These are phyloP conservation scores for Prionailurus bengalensis DNA, from an alignment of 2,113 vertebrate species.

Conservation along the genomic window DNA sequence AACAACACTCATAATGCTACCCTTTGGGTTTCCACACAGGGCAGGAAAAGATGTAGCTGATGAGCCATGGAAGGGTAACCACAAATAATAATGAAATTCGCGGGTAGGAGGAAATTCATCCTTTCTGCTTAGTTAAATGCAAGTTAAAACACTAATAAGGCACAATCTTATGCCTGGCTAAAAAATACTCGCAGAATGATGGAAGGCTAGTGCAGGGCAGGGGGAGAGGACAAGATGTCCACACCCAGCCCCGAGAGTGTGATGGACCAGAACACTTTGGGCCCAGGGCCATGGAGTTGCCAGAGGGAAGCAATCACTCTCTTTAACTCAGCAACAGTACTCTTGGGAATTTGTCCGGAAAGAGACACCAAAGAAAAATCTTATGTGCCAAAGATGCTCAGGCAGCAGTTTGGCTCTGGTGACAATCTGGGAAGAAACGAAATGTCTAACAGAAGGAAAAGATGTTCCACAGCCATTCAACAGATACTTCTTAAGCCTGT, in stretches of 20 bases:
- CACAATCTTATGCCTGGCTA: not conserved
- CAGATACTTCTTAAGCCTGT: not conserved
- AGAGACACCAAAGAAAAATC: not conserved
- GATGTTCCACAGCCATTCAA: not conserved
- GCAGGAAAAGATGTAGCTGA: not conserved
- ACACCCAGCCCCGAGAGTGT: not conserved
- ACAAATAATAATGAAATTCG: not conserved
- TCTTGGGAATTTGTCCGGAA: not conserved
- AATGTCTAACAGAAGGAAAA: not conserved
- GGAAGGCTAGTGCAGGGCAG: not conserved
- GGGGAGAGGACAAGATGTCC: not conserved
- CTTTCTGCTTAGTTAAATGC: not conserved
- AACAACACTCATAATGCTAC: not conserved
- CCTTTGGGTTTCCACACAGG: not conserved
- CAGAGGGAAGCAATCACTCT: not conserved
- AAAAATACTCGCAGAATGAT: not conserved
- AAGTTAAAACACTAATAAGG: not conserved
- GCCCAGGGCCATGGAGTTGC: accelerated
- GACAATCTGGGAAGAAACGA: not conserved
- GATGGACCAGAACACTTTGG: not conserved
- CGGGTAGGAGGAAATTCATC: not conserved
- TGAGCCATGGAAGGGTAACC: accelerated
- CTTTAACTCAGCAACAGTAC: not conserved
- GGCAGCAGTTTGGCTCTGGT: not conserved
- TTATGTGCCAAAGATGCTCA: not conserved